A percentile compares a stretch with the other conserved stretches of the same genome.
phyloP scores from a whole-genome alignment of 2,113 vertebrate species.

The Oreochromis tanganicae region DNA sequence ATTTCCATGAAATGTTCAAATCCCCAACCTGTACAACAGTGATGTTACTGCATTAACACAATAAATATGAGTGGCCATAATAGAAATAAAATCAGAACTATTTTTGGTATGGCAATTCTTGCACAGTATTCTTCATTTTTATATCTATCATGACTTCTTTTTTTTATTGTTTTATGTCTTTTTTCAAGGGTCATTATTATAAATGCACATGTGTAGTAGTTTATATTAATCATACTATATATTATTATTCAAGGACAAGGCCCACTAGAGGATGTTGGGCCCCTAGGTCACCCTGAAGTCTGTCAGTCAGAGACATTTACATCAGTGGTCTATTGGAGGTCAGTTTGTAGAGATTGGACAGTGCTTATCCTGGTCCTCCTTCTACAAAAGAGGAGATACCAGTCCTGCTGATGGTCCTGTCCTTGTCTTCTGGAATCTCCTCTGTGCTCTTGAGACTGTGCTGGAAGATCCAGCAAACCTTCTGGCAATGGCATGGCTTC shows the following conservation, averaged over 20 bases:
- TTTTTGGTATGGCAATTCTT: background rate
- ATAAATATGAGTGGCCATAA: background rate
- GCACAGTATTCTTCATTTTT: background rate
- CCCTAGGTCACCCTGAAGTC: background rate
- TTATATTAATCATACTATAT: background rate
- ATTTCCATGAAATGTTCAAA: background rate
- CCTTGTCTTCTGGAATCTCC: background rate
- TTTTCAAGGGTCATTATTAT: background rate
- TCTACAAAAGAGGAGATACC: background rate
- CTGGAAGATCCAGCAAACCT: background rate
- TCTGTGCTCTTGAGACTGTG: background rate
- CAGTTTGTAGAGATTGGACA: background rate
- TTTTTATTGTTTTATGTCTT: background rate
- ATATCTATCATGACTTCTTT: background rate
- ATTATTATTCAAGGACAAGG: background rate
- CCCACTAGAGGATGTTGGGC: background rate
- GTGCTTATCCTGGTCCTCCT: background rate
- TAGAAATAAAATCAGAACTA: background rate
- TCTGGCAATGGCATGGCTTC: background rate
- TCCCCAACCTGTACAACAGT: background rate
- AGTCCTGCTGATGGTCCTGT: background rate
- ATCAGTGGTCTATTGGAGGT: background rate
- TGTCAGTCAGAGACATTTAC: background rate
- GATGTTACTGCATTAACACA: background rate
- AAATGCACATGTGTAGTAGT: background rate